phyloP scores from a whole-genome alignment of 2,888 invertebrate species.

The Salticus scenicus region DNA sequence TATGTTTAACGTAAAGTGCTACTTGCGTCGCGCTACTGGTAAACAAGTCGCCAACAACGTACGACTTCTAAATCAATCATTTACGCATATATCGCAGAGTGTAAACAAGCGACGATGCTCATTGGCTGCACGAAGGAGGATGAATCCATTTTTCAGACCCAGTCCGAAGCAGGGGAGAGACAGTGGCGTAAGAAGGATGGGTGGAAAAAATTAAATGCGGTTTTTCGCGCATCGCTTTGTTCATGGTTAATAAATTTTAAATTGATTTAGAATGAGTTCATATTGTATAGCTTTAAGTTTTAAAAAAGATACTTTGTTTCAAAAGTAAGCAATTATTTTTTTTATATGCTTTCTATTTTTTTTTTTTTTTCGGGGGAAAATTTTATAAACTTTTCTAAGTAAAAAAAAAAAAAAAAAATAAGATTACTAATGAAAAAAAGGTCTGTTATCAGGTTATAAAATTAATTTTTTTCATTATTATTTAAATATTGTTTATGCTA shows the following conservation, averaged over 20 bases:
- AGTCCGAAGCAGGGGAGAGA: constrained; percentile 49
- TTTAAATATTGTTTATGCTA: no score
- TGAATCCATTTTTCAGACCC: constrained; percentile 57
- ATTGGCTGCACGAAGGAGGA: constrained; percentile 58
- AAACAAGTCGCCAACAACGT: constrained; percentile 65
- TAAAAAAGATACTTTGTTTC: no score
- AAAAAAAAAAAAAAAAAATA: no score
- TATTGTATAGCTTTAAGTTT: no score
- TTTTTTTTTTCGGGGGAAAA: no score
- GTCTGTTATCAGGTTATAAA: no score
- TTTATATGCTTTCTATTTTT: no score
- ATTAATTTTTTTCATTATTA: no score
- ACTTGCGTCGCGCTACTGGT: constrained; percentile 61
- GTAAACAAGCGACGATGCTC: constrained; percentile 69
- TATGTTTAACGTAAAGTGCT: constrained; percentile 52
- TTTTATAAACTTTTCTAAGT: no score
- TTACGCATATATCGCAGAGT: constrained; percentile 70
- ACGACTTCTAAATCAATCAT: constrained; percentile 70
- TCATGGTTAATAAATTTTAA: background rate
- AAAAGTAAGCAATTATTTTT: no score
- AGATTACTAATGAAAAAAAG: no score
- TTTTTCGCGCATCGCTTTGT: background rate
- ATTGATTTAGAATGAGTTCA: background rate
- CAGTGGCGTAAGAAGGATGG: constrained; percentile 24
- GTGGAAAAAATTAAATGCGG: background rate